Conservation (phyloP, 2,888 invertebrate genomes). For the Leptinotarsa tumamoca region DNA sequence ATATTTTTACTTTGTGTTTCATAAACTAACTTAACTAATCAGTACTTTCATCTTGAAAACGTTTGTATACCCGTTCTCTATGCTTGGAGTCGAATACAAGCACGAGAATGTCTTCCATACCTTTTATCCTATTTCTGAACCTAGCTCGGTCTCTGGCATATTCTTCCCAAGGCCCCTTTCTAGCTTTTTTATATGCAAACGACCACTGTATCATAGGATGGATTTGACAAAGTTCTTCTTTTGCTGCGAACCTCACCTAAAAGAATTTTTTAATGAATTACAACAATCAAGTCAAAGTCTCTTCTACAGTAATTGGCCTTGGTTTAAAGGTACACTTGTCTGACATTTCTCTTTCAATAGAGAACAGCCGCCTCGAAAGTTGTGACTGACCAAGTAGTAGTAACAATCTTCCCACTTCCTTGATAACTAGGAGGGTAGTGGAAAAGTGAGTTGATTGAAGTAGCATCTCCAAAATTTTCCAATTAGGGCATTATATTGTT, state of each 20-base stretch:
- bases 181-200: slow-evolving; percentile 69
- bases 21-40: slow-evolving; percentile 6
- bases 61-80: slow-evolving; percentile 65
- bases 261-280: slow-evolving; percentile 24
- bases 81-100: slow-evolving; percentile 66
- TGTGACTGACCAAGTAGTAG: too few species aligned
- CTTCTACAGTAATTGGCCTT: background rate
- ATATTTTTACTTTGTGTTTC: background rate
- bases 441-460: too few species aligned
- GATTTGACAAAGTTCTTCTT: slow-evolving; percentile 62
- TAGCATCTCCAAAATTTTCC: too few species aligned
- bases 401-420: too few species aligned
- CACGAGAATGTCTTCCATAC: slow-evolving; percentile 61
- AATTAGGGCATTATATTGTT: too few species aligned
- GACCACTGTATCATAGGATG: slow-evolving; percentile 70
- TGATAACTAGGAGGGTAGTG: too few species aligned
- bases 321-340: too few species aligned
- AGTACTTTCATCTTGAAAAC: slow-evolving; percentile 56
- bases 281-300: background rate
- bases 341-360: too few species aligned
- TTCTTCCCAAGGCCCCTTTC: slow-evolving; percentile 72
- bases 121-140: slow-evolving; percentile 66
- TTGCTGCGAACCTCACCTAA: slow-evolving; percentile 69
- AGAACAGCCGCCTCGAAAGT: too few species aligned
- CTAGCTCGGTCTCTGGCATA: slow-evolving; percentile 69